A percentile compares a stretch with the other conserved stretches of the same genome.
phyloP scores from a whole-genome alignment of 2,888 invertebrate genomes.

The Andrena praecox region DNA sequence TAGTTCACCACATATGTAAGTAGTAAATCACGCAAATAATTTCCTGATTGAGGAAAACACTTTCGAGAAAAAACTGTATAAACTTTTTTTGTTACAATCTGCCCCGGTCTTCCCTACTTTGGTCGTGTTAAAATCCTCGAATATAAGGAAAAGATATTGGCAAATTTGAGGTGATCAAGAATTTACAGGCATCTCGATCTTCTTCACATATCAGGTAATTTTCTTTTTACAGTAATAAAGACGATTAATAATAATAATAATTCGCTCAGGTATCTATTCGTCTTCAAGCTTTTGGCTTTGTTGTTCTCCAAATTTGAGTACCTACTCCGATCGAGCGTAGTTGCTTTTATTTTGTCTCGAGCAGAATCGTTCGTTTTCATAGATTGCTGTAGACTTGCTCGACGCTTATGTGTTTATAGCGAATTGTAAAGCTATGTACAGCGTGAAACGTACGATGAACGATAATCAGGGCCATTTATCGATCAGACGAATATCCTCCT shows the following conservation, averaged over 20 bases:
- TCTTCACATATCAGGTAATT: background rate
- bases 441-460: background rate
- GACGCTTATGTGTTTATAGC: background rate
- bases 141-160: background rate
- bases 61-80: too few relatives aligned
- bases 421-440: background rate
- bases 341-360: background rate
- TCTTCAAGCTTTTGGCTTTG: background rate
- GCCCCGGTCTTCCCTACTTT: too few relatives aligned
- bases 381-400: background rate
- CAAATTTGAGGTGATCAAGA: background rate
- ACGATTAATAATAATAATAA: too few relatives aligned
- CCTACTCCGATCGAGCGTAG: too few relatives aligned
- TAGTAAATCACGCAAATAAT: too few relatives aligned
- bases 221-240: too few relatives aligned
- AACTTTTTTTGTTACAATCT: too few relatives aligned
- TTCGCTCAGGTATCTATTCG: too few relatives aligned
- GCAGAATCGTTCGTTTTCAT: background rate
- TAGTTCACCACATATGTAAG: too few relatives aligned
- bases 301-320: too few relatives aligned
- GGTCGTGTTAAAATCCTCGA: too few relatives aligned
- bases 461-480: conserved; percentile 39
- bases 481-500: conserved; percentile 45
- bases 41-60: too few relatives aligned
- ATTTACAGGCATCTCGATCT: background rate